Evolutionary conservation across 2,888 invertebrate genomes (phyloP).

Genomic region (Orchestes rusci): DNA sequence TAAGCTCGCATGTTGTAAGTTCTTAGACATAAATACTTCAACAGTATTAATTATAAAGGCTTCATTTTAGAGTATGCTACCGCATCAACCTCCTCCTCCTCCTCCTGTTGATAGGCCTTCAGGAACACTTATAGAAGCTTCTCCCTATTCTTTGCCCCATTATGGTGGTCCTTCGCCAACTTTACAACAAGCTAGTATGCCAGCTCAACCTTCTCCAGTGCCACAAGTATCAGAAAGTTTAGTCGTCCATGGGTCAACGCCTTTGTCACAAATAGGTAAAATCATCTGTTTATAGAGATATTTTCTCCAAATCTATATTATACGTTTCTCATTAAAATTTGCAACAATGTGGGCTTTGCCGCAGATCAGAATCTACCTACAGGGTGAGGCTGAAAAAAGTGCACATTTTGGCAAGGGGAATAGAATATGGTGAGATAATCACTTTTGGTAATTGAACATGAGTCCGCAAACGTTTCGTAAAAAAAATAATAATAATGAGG

Average conservation of each 20-base stretch:
- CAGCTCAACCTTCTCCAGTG: slow-evolving; percentile 35
- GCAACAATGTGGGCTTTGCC: too few species aligned
- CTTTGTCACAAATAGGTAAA: slow-evolving; percentile 74
- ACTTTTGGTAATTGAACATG: too few species aligned
- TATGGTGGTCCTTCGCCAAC: slow-evolving; percentile 37
- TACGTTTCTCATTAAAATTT: too few species aligned
- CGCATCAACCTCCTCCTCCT: slow-evolving; percentile 18
- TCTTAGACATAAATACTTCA: not conserved
- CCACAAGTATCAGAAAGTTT: slow-evolving; percentile 40
- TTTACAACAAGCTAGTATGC: slow-evolving; percentile 24
- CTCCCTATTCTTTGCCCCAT: slow-evolving; percentile 32
- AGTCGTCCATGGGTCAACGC: slow-evolving; percentile 77
- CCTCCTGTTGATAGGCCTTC: slow-evolving; percentile 15
- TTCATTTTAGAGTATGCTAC: slow-evolving; percentile 14
- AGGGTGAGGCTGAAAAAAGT: too few species aligned
- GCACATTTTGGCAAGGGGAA: too few species aligned
- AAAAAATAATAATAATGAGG: too few species aligned
- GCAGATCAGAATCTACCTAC: too few species aligned
- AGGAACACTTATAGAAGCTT: slow-evolving; percentile 29
- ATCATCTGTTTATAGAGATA: too few species aligned
- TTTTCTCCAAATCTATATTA: too few species aligned
- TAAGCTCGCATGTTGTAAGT: slow-evolving; percentile 42
- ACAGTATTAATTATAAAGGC: too few species aligned
- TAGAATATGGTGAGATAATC: too few species aligned
- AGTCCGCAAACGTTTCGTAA: too few species aligned